Base-by-base conservation (phyloP, 2,888 invertebrate species). In the Pseudococcus longispinus region DNA sequence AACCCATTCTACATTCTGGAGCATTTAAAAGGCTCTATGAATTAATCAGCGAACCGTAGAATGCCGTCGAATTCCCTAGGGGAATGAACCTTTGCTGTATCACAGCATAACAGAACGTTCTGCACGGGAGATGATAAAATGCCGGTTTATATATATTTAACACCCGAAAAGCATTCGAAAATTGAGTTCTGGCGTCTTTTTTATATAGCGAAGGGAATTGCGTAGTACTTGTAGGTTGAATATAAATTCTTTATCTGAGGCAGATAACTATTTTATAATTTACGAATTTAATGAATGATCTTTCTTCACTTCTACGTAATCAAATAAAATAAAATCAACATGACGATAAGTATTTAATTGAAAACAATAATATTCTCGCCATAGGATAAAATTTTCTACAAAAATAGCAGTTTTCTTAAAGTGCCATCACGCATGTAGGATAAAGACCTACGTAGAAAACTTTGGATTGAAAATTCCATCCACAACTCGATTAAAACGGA, bases 101-200 rank as follows among this genome's bases (percentile, higher is more conserved):
- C 84, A 55, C 84, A 84, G 84, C 84, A 84, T 84, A 84, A 84
- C 84, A 84, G 84, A 84, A 84, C 55, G 60, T 84, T 84, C 84
- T 84, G 84, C 84, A 60, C 65, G 55, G 37, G 51, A 84, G 65
- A 60, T 84, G 84, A 84, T 84, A 84, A 84, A 84, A 60, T 32
- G 37, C 60, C 32, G 42, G 84, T 83, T 83, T 83, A 77, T 77
- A 83, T 51, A 51, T 26, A 51, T 82, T 82, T 51, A 83, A 55
- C 42, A 46, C 77, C 77, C 77, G 42, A 80, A 80, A 80, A 80
- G 77, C 77, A 42, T 80, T 42, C 77, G 77, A 80, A 80, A 80
- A 80, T 80, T 80, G 77, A 80, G 77, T 42, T n/a, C 20, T 80
- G 37, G 77, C 77, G 77, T 42, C 42, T 80, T 80, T 80, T 80